A percentile compares a stretch with the other conserved stretches of the same genome.
Evolutionary conservation across 2,888 invertebrate genomes (phyloP).

Genomic region (Campoplex nolae): DNA sequence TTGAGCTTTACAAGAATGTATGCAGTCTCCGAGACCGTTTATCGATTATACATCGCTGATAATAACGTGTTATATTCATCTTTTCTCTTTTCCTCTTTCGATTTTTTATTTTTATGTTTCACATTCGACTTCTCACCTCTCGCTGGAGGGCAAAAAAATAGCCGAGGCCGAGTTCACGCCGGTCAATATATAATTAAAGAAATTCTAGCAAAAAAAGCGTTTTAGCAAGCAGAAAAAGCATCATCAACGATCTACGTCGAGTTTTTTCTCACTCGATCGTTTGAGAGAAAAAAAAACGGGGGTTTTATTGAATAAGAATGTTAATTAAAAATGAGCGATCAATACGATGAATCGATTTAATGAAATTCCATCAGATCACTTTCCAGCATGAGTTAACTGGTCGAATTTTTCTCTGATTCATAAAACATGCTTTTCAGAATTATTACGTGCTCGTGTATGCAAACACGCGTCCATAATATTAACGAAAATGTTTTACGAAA

Average conservation of each 20-base stretch:
- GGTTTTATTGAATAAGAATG: constrained; percentile 28
- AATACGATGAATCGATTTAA: background rate
- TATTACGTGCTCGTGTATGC: background rate
- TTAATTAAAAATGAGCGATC: constrained; percentile 26
- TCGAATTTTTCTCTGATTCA: constrained; percentile 40
- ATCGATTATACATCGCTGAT: constrained; percentile 57
- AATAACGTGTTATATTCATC: constrained; percentile 19
- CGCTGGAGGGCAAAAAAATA: constrained; percentile 35
- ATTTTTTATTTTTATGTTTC: background rate
- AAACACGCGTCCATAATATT: background rate
- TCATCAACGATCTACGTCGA: background rate
- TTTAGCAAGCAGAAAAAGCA: constrained; percentile 10
- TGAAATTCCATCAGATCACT: constrained; percentile 26
- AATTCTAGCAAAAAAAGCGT: constrained; percentile 25
- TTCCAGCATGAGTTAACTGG: background rate
- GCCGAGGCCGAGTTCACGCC: constrained; percentile 59
- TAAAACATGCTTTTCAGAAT: constrained; percentile 27
- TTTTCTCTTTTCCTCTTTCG: constrained; percentile 12
- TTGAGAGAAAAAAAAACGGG: constrained; percentile 11
- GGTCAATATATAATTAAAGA: constrained; percentile 32
- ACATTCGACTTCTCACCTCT: constrained; percentile 32
- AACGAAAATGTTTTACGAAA: background rate
- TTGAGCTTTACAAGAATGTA: constrained; percentile 54
- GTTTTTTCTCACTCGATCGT: constrained; percentile 26
- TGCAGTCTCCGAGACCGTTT: constrained; percentile 52